Percentiles rank a stretch among this genome's conserved stretches.
phyloP scores from a whole-genome alignment of 2,888 invertebrate genomes.

The Cheilosia grossa region DNA sequence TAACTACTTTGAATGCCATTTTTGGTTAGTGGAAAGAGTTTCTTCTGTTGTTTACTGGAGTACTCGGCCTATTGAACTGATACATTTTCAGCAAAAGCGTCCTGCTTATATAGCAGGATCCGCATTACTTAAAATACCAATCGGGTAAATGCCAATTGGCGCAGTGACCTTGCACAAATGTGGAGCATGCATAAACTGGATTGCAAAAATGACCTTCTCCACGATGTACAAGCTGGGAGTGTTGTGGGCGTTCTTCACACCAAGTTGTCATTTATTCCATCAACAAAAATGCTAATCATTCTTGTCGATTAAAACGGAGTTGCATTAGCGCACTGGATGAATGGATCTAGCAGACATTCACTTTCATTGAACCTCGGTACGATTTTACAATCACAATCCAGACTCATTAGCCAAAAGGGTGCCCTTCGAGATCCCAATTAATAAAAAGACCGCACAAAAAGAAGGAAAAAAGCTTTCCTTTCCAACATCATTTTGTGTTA shows the following conservation, averaged over 20 bases:
- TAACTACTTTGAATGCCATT: constrained; percentile 82
- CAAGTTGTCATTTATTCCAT: neutral
- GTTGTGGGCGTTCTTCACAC: constrained; percentile 17
- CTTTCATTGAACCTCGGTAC: constrained; percentile 27
- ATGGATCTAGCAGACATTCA: constrained; percentile 30
- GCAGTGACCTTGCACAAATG: constrained; percentile 20
- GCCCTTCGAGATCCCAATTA: constrained; percentile 46
- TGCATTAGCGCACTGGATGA: constrained; percentile 1
- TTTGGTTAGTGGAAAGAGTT: constrained; percentile 25
- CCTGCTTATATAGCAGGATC: constrained; percentile 50
- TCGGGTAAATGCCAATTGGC: constrained; percentile 16
- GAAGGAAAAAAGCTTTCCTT: constrained; percentile 6
- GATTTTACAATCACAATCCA: too few species aligned
- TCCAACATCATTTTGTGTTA: neutral
- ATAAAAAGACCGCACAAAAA: neutral
- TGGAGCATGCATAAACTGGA: constrained; percentile 19
- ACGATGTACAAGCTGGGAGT: neutral
- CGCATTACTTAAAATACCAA: neutral
- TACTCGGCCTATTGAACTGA: constrained; percentile 31
- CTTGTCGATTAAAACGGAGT: constrained; percentile 4
- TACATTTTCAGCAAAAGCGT: constrained; percentile 9
- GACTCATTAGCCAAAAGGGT: constrained; percentile 31
- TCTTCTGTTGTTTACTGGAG: constrained; percentile 49
- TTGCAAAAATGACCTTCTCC: constrained; percentile 5
- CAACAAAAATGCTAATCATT: constrained; percentile 24